Base-by-base conservation (phyloP, 2,797 vertebrate genomes). In the Kryptolebias ocellatus region DNA sequence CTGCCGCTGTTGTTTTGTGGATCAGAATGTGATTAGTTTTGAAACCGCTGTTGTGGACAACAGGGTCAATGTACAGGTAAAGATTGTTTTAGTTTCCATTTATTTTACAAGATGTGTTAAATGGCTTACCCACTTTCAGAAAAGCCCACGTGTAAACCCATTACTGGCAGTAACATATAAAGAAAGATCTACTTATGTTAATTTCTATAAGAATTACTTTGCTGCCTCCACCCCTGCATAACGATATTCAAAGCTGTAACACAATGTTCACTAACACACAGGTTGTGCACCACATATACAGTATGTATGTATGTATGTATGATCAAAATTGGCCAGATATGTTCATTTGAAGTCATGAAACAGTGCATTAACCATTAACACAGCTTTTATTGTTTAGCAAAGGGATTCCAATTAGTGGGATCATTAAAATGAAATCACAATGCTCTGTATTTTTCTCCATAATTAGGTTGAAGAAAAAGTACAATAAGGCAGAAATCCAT, bases 381-480 rank as follows among this genome's bases (percentile, higher is more conserved):
- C 34, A 53, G 65, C 44, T 79, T 78, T 54, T 64, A 65, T 82
- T 86, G 78, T 86, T 87, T 84, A 85, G 87, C 81, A 79, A 74
- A 53, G 53, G 60, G 72, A 79, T 69, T 87, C 80, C 78, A 87
- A 90, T 90, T 90, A 81, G 67, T 74, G 70, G 55, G 66, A 74
- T 89, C 87, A 87, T 89, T 86, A 86, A 77, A 77, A 84, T 79
- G 60, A 49, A 77, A 80, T 66, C 78, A 78, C 77, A 74, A 77
- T 73, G 66, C 74, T 84, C 73, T 74, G 1, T 24, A 24, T 24
- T 83, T 84, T 83, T 73, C 59, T 89, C 87, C 79, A 71, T 89
- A 92, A 93, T 93, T 83, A 90, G 77, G 67, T 24, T 76, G 70
- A 88, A 91, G 83, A 67, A 79, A 83, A 86, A 87, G 68, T 64